Percentiles rank a stretch among this genome's conserved stretches.
These are phyloP conservation scores for Anguilla rostrata DNA, from an alignment of 2,113 vertebrate species.

Conservation along the genomic window DNA sequence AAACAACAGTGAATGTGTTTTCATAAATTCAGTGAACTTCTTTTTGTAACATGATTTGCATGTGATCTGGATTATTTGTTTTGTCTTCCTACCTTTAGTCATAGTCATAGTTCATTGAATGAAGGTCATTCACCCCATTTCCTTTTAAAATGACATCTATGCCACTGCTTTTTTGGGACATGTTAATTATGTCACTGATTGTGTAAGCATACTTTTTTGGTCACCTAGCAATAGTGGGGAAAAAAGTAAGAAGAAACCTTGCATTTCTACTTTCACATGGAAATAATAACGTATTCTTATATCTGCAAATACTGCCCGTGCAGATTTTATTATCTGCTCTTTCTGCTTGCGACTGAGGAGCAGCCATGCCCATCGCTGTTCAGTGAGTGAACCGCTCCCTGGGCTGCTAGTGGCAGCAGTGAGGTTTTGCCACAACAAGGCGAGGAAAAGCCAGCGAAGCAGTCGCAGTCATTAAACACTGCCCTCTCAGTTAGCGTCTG, in stretches of 20 bases:
- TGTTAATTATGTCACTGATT: background rate
- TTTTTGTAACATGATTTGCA: conserved; percentile 56
- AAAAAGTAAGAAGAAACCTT: no score
- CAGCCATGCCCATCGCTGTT: background rate
- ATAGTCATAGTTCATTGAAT: background rate
- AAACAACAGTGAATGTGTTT: conserved; percentile 45
- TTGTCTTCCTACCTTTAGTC: background rate
- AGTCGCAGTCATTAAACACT: background rate
- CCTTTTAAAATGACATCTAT: background rate
- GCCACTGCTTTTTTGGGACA: background rate
- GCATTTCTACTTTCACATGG: background rate
- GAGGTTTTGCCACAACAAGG: background rate
- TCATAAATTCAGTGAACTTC: conserved; percentile 47
- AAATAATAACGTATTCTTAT: background rate
- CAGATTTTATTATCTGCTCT: background rate
- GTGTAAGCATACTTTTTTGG: background rate
- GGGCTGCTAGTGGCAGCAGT: background rate
- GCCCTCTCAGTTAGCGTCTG: background rate
- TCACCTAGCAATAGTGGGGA: background rate
- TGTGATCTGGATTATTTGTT: conserved; percentile 41
- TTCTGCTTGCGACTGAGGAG: background rate
- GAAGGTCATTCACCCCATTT: background rate
- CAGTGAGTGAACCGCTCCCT: background rate
- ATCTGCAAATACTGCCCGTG: background rate
- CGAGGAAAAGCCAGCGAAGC: background rate